Base-by-base conservation (phyloP, 1,140 invertebrate species). In the Linepithema humile region DNA sequence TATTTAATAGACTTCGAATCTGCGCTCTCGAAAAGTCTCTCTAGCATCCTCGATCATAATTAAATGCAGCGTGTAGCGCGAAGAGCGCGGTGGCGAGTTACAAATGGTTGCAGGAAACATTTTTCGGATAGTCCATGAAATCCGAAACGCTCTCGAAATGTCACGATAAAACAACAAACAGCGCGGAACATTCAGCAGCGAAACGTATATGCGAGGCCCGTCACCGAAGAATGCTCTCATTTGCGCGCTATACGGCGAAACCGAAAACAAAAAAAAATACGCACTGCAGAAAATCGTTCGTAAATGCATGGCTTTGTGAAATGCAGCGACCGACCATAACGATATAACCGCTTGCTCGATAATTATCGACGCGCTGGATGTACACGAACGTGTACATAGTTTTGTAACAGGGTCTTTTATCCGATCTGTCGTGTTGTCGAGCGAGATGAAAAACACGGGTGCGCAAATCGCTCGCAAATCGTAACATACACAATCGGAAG, bases 131-230 rank as follows among this genome's bases (percentile, higher is more conserved):
- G 75, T 69, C 75, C 26, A 70, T 70, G 75, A 80, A 80, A 80
- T 80, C 75, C 50, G 64, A 80, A 80, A 80, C 75, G 75, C 64
- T 80, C 57, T 80, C 48, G 75, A 80, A 80, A 80, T 80, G 64
- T 80, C 75, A 43, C 75, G 64, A 80, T 80, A 43, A 74, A 82
- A 48, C 69, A 40, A 32, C 78, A 50, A 82, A 74, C 69, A 74
- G 60, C 78, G 50, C 26, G 64, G 17, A 73, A 74, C 69, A 20
- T 80, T 15, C 62, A 23, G 4, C 60, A 38, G n/a, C 38, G 78
- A 35, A 35, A 57, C n/a, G 9, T 74, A 43, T 59, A 45, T 20
- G 55, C 23, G 35, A 2, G n/a, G 57, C 7, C 26, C 38, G 40
- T 23, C 69, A 38, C 55, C 78, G 32, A 80, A 80, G 75, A 80